Conservation (phyloP, 2,888 invertebrate species). For the Chaitophorus viminalis region DNA sequence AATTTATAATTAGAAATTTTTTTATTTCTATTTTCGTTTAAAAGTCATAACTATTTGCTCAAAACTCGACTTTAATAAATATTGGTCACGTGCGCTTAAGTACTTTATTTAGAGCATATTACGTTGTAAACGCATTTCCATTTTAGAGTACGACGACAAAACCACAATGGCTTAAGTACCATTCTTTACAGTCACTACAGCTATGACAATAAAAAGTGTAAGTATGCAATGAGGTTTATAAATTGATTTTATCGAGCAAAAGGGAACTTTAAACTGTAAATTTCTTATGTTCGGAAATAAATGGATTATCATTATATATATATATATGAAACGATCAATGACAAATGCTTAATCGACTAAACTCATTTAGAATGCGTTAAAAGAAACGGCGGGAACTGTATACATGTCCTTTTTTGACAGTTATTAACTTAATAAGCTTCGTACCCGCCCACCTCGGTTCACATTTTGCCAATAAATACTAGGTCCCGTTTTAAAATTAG, state of each 20-base stretch:
- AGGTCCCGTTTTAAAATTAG: constrained; percentile 30
- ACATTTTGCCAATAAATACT: constrained; percentile 35
- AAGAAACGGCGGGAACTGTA: constrained; percentile 24
- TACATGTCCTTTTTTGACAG: constrained; percentile 38
- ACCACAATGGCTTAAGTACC: no score
- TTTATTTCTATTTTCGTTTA: no score
- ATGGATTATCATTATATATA: neutral
- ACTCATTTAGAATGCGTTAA: constrained; percentile 31
- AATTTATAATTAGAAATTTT: no score
- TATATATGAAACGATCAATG: constrained; percentile 22
- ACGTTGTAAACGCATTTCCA: no score
- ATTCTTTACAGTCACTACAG: no score
- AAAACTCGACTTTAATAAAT: no score
- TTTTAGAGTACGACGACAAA: no score
- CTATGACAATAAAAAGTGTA: neutral
- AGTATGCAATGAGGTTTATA: neutral
- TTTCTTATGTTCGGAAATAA: constrained; percentile 4
- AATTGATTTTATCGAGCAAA: neutral
- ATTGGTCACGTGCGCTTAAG: no score
- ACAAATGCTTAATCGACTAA: constrained; percentile 17
- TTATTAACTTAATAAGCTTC: constrained; percentile 51
- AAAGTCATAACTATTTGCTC: no score
- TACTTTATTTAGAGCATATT: no score
- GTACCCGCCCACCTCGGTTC: neutral
- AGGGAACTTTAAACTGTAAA: neutral